phyloP scores from a whole-genome alignment of 2,888 invertebrate genomes.

The Stenolophus ochropezus region DNA sequence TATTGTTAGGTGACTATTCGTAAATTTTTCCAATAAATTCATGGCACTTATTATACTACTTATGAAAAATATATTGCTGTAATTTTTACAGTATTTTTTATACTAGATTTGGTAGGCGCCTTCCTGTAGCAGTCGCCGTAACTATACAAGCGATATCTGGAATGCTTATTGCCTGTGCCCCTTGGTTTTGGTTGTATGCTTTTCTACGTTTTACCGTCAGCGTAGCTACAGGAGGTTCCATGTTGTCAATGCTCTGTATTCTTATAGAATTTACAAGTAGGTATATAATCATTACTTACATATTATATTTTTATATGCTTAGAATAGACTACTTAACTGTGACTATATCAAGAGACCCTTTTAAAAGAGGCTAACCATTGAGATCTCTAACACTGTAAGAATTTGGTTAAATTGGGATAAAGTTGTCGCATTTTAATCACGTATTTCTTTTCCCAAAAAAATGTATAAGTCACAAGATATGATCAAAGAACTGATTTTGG shows the following conservation, averaged over 20 bases:
- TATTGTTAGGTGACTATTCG: too few species aligned
- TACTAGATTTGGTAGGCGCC: slow-evolving; percentile 81
- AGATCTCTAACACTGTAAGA: not conserved
- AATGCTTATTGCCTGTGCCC: slow-evolving; percentile 79
- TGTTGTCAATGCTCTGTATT: slow-evolving; percentile 76
- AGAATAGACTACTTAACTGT: too few species aligned
- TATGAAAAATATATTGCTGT: too few species aligned
- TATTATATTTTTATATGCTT: too few species aligned
- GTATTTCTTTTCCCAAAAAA: too few species aligned
- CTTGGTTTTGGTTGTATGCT: slow-evolving; percentile 75
- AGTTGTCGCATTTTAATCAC: too few species aligned
- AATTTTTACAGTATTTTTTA: not conserved
- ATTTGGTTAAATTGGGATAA: not conserved
- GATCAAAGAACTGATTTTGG: too few species aligned
- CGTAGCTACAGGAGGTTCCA: slow-evolving; percentile 85
- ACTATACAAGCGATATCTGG: slow-evolving; percentile 81
- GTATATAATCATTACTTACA: not conserved
- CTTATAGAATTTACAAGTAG: slow-evolving; percentile 74
- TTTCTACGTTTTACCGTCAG: slow-evolving; percentile 80
- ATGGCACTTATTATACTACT: too few species aligned
- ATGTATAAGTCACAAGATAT: too few species aligned
- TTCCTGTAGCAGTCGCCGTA: slow-evolving; percentile 81
- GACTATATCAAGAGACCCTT: too few species aligned
- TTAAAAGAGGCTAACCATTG: too few species aligned
- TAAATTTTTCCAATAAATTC: too few species aligned